phyloP scores from a whole-genome alignment of 1,140 invertebrate genomes.

The Neodiprion fabricii region DNA sequence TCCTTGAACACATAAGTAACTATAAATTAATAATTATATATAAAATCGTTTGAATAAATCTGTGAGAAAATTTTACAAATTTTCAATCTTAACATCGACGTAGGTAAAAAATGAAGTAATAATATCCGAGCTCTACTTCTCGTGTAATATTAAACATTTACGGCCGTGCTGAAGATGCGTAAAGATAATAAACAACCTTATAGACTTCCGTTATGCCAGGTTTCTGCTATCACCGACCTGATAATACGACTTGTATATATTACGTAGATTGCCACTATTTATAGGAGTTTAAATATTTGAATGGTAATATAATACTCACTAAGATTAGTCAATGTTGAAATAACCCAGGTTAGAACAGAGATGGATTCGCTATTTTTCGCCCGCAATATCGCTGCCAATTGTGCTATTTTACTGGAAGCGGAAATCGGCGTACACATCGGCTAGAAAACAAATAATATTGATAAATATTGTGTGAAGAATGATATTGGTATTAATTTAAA shows the following conservation, averaged over 20 bases:
- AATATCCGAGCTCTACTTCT: too few species aligned
- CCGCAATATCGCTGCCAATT: slow-evolving; percentile 69
- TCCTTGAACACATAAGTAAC: too few species aligned
- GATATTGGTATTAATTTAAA: background rate
- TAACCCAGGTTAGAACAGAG: slow-evolving; percentile 72
- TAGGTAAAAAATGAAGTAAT: too few species aligned
- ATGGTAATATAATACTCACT: slow-evolving; percentile 62
- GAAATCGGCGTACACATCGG: slow-evolving; percentile 74
- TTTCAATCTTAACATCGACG: too few species aligned
- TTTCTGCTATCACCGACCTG: too few species aligned
- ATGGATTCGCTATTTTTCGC: slow-evolving; percentile 70
- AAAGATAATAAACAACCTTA: background rate
- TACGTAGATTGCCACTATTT: background rate
- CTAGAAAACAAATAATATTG: slow-evolving; percentile 57
- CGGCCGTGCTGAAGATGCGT: background rate
- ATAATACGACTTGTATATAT: background rate
- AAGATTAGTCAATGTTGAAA: slow-evolving; percentile 72
- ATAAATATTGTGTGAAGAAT: slow-evolving; percentile 12
- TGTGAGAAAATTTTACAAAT: too few species aligned
- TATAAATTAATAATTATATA: too few species aligned
- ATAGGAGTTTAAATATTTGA: background rate
- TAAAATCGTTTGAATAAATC: too few species aligned
- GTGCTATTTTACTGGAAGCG: slow-evolving; percentile 72
- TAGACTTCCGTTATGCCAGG: background rate
- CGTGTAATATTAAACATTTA: too few species aligned